These are phyloP conservation scores for Monochamus alternatus DNA, from an alignment of 2,888 invertebrate genomes.

Conservation along the genomic window DNA sequence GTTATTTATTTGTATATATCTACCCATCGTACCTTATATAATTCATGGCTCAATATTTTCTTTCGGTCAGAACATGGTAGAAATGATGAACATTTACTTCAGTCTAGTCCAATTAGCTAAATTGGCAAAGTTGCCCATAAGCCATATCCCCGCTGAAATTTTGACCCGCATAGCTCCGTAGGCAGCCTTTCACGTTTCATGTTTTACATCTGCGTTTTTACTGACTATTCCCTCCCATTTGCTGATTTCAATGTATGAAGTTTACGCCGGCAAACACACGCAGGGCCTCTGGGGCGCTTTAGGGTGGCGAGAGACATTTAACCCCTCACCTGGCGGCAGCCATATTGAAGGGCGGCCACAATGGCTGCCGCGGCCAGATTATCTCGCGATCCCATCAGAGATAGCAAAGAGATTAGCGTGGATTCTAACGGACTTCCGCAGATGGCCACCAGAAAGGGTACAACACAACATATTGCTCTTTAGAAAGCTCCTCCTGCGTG, in stretches of 20 bases:
- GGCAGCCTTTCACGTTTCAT: slow-evolving; percentile 17
- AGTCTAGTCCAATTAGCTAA: too few species aligned
- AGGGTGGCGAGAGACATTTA: slow-evolving; percentile 59
- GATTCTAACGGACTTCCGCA: slow-evolving; percentile 72
- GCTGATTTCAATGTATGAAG: slow-evolving; percentile 41
- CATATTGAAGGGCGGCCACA: slow-evolving; percentile 68
- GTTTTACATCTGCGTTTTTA: slow-evolving; percentile 47
- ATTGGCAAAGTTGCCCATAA: slow-evolving; percentile 1
- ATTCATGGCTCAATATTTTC: too few species aligned
- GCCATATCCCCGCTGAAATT: slow-evolving; percentile 10
- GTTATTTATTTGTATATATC: too few species aligned
- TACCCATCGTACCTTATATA: too few species aligned
- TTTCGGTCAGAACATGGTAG: too few species aligned
- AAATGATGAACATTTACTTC: background rate
- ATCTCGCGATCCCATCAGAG: slow-evolving; percentile 67
- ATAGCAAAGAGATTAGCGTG: slow-evolving; percentile 69
- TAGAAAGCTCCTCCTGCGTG: slow-evolving; percentile 55
- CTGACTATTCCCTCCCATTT: slow-evolving; percentile 47
- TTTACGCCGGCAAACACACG: slow-evolving; percentile 32
- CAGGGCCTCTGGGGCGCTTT: slow-evolving; percentile 38
- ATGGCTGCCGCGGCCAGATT: slow-evolving; percentile 67
- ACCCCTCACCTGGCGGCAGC: slow-evolving; percentile 69
- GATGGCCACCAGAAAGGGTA: slow-evolving; percentile 65
- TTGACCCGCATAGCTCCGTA: slow-evolving; percentile 8
- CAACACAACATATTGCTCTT: slow-evolving; percentile 45